Percentiles rank a stretch among this genome's conserved stretches.
Conservation (phyloP, 2,797 vertebrate genomes). For the Alfaro cultratus region DNA sequence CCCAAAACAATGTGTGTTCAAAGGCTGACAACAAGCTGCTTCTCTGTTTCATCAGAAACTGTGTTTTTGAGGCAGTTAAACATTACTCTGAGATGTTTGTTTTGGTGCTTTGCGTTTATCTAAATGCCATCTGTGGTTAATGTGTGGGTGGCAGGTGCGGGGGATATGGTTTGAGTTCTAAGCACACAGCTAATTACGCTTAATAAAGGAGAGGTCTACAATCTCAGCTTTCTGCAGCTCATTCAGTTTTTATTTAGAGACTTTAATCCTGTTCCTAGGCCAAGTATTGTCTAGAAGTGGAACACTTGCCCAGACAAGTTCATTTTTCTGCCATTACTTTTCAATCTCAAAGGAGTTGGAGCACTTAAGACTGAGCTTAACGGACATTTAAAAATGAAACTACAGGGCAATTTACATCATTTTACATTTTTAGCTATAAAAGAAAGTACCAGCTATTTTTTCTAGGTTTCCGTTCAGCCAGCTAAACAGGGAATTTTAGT, state of each 20-base stretch:
- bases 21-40: conserved; percentile 30
- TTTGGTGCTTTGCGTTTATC: conserved; percentile 43
- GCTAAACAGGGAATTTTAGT: not conserved
- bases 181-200: conserved; percentile 48
- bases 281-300: not conserved
- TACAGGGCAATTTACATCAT: not conserved
- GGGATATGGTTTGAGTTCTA: conserved; percentile 20
- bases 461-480: not conserved
- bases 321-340: not conserved
- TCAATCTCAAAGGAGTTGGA: not conserved
- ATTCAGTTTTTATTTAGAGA: not conserved
- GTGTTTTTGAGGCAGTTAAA: conserved; percentile 45
- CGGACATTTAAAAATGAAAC: not conserved
- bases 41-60: conserved; percentile 26
- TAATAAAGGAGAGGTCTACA: conserved; percentile 27
- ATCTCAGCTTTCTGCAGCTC: conserved; percentile 8
- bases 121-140: conserved; percentile 44
- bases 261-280: not conserved
- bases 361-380: not conserved
- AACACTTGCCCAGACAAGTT: not conserved
- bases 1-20: conserved; percentile 17
- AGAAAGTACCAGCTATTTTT: not conserved
- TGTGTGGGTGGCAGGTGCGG: conserved; percentile 51
- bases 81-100: conserved; percentile 50
- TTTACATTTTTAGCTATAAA: not conserved